Evolutionary conservation across 2,113 vertebrate genomes (phyloP).

Genomic region (Alces alces): DNA sequence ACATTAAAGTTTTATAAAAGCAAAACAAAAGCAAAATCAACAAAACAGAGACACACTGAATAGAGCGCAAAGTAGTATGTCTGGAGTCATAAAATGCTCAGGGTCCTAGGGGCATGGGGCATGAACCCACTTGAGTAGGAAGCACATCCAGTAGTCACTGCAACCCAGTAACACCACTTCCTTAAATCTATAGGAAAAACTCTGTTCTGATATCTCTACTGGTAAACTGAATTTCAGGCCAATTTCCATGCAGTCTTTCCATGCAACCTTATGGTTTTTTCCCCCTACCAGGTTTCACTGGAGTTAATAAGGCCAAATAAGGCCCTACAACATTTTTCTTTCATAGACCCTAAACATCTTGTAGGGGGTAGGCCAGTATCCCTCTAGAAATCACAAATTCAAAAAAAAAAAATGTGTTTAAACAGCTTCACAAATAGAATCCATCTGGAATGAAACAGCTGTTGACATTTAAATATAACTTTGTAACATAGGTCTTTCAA

Average conservation of each 20-base stretch:
- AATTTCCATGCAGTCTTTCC: background rate
- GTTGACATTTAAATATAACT: conserved; percentile 55
- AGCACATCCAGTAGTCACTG: background rate
- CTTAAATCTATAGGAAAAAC: background rate
- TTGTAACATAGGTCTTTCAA: conserved; percentile 26
- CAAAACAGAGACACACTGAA: background rate
- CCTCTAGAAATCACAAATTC: background rate
- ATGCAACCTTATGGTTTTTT: background rate
- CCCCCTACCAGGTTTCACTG: background rate
- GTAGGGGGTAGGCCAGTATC: background rate
- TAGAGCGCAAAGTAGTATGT: background rate
- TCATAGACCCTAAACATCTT: background rate
- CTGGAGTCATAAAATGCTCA: background rate
- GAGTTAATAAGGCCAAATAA: conserved; percentile 5
- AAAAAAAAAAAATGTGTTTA: background rate
- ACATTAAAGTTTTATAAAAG: background rate
- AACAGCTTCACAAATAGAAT: background rate
- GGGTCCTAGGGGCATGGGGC: background rate
- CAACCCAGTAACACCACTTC: background rate
- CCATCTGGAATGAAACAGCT: conserved; percentile 54
- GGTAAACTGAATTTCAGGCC: background rate
- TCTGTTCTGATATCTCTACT: background rate
- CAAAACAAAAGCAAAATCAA: background rate
- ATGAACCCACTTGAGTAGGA: background rate
- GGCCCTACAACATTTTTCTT: background rate